phyloP scores from a whole-genome alignment of 2,797 vertebrate species.

The Alectoris magna region DNA sequence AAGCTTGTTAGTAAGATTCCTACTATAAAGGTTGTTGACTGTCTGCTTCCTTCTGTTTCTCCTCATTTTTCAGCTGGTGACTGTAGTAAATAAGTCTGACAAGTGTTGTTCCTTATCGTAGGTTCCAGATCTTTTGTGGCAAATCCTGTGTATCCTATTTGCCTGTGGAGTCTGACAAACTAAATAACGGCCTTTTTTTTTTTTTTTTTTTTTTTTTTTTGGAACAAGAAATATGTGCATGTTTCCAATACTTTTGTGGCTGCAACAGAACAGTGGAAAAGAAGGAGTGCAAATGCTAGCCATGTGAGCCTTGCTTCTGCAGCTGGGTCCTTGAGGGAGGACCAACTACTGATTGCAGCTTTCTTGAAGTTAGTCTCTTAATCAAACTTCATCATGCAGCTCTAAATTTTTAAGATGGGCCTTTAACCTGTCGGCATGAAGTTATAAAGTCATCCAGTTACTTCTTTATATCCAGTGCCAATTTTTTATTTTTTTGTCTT shows the following conservation, averaged over 20 bases:
- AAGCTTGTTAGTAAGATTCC: slow-evolving; percentile 58
- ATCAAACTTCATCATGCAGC: background rate
- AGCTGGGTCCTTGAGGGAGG: background rate
- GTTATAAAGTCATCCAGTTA: background rate
- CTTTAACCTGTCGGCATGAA: background rate
- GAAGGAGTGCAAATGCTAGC: slow-evolving; percentile 2
- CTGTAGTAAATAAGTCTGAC: slow-evolving; percentile 59
- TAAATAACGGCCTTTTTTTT: background rate
- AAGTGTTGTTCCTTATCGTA: slow-evolving; percentile 37
- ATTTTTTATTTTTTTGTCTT: background rate
- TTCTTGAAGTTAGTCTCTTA: background rate
- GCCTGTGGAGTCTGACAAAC: background rate
- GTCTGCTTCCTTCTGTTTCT: slow-evolving; percentile 68
- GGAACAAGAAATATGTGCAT: background rate
- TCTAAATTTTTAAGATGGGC: background rate
- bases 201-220: background rate
- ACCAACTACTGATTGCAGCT: background rate
- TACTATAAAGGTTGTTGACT: slow-evolving; percentile 62
- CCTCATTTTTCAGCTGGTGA: slow-evolving; percentile 59
- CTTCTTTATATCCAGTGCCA: background rate
- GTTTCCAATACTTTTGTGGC: slow-evolving; percentile 15
- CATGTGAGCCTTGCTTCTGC: background rate
- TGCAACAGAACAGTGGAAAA: background rate
- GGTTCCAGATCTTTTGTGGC: slow-evolving; percentile 37
- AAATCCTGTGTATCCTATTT: background rate